Conservation (phyloP, 2,113 vertebrate genomes). For the Stictonetta naevosa region DNA sequence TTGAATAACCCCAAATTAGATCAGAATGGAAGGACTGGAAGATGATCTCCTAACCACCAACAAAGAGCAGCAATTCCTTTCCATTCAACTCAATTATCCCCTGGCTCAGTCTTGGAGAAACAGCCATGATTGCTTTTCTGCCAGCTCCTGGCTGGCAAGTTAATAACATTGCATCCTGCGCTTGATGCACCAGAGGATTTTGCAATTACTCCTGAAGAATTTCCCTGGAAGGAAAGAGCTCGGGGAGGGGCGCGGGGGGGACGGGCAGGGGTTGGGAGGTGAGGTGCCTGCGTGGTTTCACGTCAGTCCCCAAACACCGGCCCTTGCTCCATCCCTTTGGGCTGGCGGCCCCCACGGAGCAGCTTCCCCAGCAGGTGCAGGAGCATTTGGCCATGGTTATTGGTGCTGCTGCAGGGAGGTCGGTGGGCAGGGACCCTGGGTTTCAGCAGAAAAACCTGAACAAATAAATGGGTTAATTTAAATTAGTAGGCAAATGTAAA, state of each 20-base stretch:
- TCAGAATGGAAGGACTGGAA: background rate
- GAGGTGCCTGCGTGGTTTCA: rapidly evolving
- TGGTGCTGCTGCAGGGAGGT: background rate
- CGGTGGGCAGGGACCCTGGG: background rate
- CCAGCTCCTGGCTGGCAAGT: slow-evolving; percentile 13
- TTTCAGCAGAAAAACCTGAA: background rate
- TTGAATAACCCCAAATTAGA: slow-evolving; percentile 9
- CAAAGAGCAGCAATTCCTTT: slow-evolving; percentile 19
- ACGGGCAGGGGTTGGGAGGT: rapidly evolving
- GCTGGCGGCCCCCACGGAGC: rapidly evolving
- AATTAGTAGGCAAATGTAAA: background rate
- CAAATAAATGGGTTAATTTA: background rate
- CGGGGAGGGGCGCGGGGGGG: background rate
- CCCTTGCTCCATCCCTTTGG: background rate
- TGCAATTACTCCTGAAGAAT: slow-evolving; percentile 1
- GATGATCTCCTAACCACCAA: background rate
- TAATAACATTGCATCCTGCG: background rate
- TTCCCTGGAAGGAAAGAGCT: background rate
- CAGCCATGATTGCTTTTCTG: slow-evolving; percentile 23
- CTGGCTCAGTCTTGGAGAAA: slow-evolving; percentile 43
- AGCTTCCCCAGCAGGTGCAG: background rate
- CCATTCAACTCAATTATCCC: slow-evolving; percentile 41
- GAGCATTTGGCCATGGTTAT: rapidly evolving
- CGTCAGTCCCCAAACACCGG: background rate
- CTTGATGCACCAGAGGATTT: background rate